Evolutionary conservation across 2,888 invertebrate species (phyloP), one percentile per base, ranked within the genome.

Genomic region (Drosophila dives): DNA sequence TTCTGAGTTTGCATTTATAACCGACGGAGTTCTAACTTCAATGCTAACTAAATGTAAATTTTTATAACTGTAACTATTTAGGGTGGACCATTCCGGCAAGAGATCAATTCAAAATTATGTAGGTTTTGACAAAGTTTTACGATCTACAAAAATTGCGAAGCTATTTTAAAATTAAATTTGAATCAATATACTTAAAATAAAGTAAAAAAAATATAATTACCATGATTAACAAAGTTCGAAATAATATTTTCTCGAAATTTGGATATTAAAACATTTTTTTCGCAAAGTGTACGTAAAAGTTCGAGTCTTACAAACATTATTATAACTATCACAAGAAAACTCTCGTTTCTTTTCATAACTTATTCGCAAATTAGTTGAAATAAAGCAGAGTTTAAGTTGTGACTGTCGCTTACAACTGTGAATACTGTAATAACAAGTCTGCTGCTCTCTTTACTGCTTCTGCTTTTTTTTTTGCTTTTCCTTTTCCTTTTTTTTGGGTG

Each of bases 401-500:
- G 50, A 49, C 48, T 58, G 10, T 15, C 33, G 32, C 40, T 55
- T 48, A 59, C 36, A 59, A 29, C 32, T 17, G 23, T 29, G 11
- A 23, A 7, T 40, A n/a, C 10, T 26, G 34, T 17, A 15, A 11
- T 50, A 11, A 33, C 42, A 48, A 38, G 12, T 36, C 15, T 23
- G 32, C 5, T 40, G 17, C 34, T 23, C 15, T 36, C 32, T 33
- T 48, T 23, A n/a, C 15, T n/a, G 49, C 11, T 58, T 23, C n/a
- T 53, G 33, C 23, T 38, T n/a, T 26, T 42, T 49, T n/a, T 64
- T 20, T 38, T 64, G 23, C 26, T 58, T 56, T 36, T 29, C 29
- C 23, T 15, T 32, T 36, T 40, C 36, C 59, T 53, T 67, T 72
- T 55, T 77, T 81, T 72, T 73, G 65, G 23, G 45, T 65, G 77